phyloP scores from a whole-genome alignment of 2,113 vertebrate species.

The Coryphaenoides rupestris region DNA sequence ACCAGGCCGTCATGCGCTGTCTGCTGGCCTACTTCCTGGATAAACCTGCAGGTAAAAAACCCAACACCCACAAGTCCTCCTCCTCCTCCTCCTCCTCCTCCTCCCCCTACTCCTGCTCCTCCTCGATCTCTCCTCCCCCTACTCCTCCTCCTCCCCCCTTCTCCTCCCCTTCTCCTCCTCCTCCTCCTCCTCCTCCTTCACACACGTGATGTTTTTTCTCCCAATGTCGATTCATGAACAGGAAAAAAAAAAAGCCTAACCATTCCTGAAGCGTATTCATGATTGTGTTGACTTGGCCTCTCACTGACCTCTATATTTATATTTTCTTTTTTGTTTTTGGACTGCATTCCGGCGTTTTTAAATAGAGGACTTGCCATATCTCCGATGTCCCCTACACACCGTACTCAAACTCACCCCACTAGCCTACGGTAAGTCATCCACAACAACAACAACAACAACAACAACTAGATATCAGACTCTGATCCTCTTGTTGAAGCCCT shows the following conservation, averaged over 20 bases:
- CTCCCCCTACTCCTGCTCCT: too few species aligned
- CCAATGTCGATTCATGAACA: too few species aligned
- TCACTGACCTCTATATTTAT: neutral
- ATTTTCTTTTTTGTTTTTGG: slow-evolving; percentile 19
- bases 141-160: too few species aligned
- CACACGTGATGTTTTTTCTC: too few species aligned
- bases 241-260: neutral
- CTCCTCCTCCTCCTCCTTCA: too few species aligned
- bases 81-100: too few species aligned
- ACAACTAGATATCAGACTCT: neutral
- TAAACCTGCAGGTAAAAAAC: slow-evolving; percentile 82
- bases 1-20: slow-evolving; percentile 95
- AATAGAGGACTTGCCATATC: slow-evolving; percentile 87
- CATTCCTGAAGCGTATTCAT: neutral
- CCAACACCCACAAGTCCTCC: too few species aligned
- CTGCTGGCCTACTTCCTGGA: slow-evolving; percentile 92
- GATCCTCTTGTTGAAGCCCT: neutral
- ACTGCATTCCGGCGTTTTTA: slow-evolving; percentile 18
- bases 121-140: too few species aligned
- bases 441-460: neutral
- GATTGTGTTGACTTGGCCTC: too few species aligned
- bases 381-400: slow-evolving; percentile 90
- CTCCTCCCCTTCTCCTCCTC: too few species aligned
- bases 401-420: slow-evolving; percentile 93
- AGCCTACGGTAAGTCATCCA: slow-evolving; percentile 80